Evolutionary conservation across 2,113 vertebrate species (phyloP).

Genomic region (Amia ocellicauda): DNA sequence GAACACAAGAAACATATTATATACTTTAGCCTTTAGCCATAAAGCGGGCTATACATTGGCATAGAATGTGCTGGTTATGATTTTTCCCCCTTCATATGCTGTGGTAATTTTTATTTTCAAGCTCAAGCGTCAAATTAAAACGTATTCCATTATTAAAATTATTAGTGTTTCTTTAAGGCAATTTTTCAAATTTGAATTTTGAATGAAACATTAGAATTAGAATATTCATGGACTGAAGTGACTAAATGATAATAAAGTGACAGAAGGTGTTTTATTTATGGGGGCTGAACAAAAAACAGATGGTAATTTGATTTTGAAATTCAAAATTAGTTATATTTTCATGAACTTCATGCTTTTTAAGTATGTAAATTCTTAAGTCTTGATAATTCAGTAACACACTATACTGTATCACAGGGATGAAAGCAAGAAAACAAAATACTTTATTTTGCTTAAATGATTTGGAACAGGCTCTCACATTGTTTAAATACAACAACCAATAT

Average conservation of each 20-base stretch:
- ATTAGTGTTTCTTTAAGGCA: not conserved
- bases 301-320: conserved; percentile 62
- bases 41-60: too few species aligned
- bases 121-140: not conserved
- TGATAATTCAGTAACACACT: conserved; percentile 48
- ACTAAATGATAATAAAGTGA: conserved; percentile 25
- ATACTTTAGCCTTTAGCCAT: too few species aligned
- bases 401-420: too few species aligned
- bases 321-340: conserved; percentile 56
- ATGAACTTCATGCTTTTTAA: conserved; percentile 62
- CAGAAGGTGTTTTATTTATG: conserved; percentile 12
- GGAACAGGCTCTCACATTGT: too few species aligned
- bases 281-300: conserved; percentile 51
- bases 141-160: not conserved
- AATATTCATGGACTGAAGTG: conserved; percentile 63
- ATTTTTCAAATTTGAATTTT: not conserved
- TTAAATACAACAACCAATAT: too few species aligned
- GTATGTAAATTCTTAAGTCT: conserved; percentile 52
- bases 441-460: too few species aligned
- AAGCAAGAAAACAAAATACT: too few species aligned
- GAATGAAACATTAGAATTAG: conserved; percentile 52
- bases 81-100: too few species aligned
- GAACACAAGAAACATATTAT: too few species aligned
- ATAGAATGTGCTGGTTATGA: too few species aligned
- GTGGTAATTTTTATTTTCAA: too few species aligned